Percentiles rank a stretch among this genome's conserved stretches.
phyloP scores from a whole-genome alignment of 53 echinoderm and acorn worm genomes.

The Pentamera pediparva region DNA sequence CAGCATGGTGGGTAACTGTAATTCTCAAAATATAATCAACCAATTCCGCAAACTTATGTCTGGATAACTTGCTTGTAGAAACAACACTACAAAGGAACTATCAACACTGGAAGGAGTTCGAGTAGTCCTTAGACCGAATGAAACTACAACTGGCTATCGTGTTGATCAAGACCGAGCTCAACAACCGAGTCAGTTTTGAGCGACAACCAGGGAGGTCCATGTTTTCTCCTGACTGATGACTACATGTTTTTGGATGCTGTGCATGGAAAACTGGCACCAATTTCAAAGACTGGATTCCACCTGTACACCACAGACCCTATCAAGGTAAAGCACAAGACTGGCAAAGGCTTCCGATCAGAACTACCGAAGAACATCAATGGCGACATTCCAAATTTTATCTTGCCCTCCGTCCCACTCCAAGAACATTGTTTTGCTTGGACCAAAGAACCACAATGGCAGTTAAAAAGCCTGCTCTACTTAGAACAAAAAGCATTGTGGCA shows the following conservation, averaged over 20 bases:
- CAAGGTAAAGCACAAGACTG: not conserved
- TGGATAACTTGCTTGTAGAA: not conserved
- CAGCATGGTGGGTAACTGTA: slow-evolving; percentile 14
- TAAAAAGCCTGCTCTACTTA: not conserved
- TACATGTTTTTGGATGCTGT: slow-evolving; percentile 31
- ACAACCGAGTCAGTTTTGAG: not conserved
- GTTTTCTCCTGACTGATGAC: not conserved
- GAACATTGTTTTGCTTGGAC: slow-evolving; percentile 28
- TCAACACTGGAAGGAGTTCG: not conserved
- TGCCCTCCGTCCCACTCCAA: not conserved
- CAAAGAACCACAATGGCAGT: slow-evolving; percentile 16
- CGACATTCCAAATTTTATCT: not conserved
- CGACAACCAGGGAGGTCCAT: not conserved
- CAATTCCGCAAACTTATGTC: slow-evolving; percentile 6
- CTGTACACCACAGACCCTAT: not conserved
- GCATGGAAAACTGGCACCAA: slow-evolving; percentile 21
- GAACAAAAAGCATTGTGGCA: not conserved
- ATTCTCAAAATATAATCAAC: not conserved
- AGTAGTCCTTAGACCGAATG: not conserved
- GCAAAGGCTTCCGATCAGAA: not conserved
- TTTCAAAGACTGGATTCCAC: not conserved
- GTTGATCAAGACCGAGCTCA: not conserved
- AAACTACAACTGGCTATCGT: not conserved
- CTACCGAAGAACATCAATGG: not conserved
- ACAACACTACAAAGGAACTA: not conserved